phyloP scores from a whole-genome alignment of 2,113 vertebrate genomes.

The Sinocyclocheilus maitianheensis region DNA sequence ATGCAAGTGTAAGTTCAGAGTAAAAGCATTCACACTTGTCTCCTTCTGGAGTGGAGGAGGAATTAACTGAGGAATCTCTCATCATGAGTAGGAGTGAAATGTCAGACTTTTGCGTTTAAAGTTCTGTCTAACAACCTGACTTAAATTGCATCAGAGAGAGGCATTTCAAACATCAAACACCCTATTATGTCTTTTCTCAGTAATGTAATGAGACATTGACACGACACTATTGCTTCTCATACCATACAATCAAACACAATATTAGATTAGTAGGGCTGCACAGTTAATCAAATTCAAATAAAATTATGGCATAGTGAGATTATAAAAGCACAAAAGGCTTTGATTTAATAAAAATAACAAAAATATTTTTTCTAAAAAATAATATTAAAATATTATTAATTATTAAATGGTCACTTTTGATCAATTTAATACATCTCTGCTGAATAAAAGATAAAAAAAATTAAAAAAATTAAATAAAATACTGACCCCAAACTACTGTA shows the following conservation, averaged over 20 bases:
- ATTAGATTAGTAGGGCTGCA: background rate
- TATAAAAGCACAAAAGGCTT: too few relatives aligned
- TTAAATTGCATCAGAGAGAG: conserved; percentile 7
- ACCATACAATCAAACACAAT: too few relatives aligned
- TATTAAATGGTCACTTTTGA: too few relatives aligned
- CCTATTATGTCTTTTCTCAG: background rate
- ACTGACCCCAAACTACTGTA: too few relatives aligned
- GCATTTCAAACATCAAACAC: background rate
- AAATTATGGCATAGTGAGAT: too few relatives aligned
- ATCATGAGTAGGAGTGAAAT: background rate
- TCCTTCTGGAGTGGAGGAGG: background rate
- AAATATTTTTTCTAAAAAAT: too few relatives aligned
- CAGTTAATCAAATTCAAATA: background rate
- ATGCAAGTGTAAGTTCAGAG: conserved; percentile 10
- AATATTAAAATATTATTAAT: too few relatives aligned
- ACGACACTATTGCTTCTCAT: background rate
- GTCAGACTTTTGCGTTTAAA: conserved; percentile 14
- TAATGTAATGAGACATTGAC: background rate
- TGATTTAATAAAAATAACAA: too few relatives aligned
- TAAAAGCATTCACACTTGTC: conserved; percentile 1
- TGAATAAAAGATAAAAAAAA: too few relatives aligned
- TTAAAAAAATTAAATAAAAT: too few relatives aligned
- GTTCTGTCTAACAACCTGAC: background rate
- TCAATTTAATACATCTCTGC: too few relatives aligned
- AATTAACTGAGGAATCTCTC: background rate